Conservation (phyloP, 2,797 vertebrate species). For the Morelia viridis region DNA sequence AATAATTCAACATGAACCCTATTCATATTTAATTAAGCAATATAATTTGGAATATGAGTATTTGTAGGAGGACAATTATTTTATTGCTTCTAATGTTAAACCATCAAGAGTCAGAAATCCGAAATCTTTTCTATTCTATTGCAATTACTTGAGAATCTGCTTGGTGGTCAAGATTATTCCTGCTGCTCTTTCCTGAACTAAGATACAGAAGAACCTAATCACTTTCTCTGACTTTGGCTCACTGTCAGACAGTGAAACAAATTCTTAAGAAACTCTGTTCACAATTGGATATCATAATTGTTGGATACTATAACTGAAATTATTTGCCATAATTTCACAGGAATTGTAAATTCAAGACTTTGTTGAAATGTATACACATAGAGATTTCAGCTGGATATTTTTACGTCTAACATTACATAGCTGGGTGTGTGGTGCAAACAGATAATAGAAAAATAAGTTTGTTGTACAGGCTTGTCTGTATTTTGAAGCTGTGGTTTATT, state of each 20-base stretch:
- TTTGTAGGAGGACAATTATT: not conserved
- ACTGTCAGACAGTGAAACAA: not conserved
- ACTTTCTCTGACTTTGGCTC: not conserved
- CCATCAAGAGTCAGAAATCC: not conserved
- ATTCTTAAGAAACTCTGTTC: not conserved
- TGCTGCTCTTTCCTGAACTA: not conserved
- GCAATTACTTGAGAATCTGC: not conserved
- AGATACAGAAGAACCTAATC: not conserved
- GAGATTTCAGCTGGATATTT: not conserved
- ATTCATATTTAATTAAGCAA: not conserved
- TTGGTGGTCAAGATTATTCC: not conserved
- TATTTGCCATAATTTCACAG: not conserved
- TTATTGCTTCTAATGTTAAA: not conserved
- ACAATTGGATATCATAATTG: not conserved
- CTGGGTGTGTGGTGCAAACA: not conserved
- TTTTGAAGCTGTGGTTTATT: not conserved
- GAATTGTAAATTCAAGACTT: not conserved
- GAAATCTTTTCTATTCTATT: not conserved
- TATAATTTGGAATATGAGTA: not conserved
- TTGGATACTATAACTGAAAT: not conserved
- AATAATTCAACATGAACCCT: not conserved
- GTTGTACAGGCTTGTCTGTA: constrained; percentile 8
- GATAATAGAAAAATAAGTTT: constrained; percentile 13
- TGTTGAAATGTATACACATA: not conserved
- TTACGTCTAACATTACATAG: not conserved